Percentiles rank a stretch among this genome's conserved stretches.
Conservation (phyloP, 92 coral and sea anemone species). For the Pocillopora grandis region DNA sequence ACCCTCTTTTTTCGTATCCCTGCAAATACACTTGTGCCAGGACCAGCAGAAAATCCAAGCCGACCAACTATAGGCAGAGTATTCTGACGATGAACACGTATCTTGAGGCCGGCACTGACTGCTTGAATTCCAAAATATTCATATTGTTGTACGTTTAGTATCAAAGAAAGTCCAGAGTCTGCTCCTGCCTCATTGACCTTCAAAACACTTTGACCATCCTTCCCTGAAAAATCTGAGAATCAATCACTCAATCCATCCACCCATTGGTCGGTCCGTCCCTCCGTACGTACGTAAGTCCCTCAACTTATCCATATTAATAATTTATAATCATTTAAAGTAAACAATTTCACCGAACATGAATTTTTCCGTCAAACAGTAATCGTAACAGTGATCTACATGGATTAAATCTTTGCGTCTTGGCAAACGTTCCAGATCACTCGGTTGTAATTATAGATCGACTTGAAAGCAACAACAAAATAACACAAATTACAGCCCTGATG, state of each 20-base stretch:
- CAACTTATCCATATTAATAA: no score
- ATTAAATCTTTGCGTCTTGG: no score
- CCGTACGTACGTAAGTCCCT: no score
- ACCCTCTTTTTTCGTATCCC: constrained; percentile 61
- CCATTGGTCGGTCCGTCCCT: no score
- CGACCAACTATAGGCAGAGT: constrained; percentile 51
- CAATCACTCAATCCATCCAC: background rate
- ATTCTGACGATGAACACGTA: constrained; percentile 58
- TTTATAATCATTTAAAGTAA: no score
- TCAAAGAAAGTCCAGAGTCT: constrained; percentile 43
- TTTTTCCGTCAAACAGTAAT: no score
- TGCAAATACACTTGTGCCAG: constrained; percentile 59
- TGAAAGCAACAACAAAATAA: no score
- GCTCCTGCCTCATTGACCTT: constrained; percentile 50
- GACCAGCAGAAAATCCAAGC: constrained; percentile 60
- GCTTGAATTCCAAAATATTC: constrained; percentile 41
- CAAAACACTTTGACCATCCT: constrained; percentile 36
- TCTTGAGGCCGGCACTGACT: constrained; percentile 55
- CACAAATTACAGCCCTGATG: no score
- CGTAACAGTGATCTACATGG: no score
- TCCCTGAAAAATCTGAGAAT: constrained; percentile 17
- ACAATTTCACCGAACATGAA: no score
- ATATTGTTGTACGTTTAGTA: constrained; percentile 39
- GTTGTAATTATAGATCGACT: no score
- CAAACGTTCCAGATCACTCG: no score